phyloP scores from a whole-genome alignment of 2,113 vertebrate species.

The Epinephelus cyanopodus region DNA sequence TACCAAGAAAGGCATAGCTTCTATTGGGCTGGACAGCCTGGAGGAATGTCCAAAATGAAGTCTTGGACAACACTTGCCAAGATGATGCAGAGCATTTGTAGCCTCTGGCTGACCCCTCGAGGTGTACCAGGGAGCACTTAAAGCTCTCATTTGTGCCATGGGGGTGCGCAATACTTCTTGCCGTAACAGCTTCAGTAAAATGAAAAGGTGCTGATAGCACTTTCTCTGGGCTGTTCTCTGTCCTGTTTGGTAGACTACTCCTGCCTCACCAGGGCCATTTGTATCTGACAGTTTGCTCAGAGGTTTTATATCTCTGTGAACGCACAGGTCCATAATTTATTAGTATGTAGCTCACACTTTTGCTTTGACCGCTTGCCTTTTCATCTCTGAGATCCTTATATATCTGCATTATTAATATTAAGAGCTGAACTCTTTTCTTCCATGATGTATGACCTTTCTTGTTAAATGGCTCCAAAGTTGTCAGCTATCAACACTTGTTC shows the following conservation, averaged over 20 bases:
- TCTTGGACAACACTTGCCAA: constrained; percentile 40
- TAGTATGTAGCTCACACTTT: neutral
- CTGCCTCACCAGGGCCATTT: neutral
- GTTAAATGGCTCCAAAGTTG: neutral
- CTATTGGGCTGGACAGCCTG: constrained; percentile 19
- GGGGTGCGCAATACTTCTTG: neutral
- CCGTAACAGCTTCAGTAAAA: constrained; percentile 23
- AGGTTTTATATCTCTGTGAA: neutral
- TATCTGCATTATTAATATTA: neutral
- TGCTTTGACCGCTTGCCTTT: neutral
- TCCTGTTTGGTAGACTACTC: neutral
- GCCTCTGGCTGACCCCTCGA: constrained; percentile 37
- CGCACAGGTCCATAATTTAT: neutral
- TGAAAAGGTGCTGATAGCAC: constrained; percentile 16
- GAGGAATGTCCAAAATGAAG: constrained; percentile 45
- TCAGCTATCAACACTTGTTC: neutral
- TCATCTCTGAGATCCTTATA: neutral
- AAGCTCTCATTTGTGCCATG: constrained; percentile 17
- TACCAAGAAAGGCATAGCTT: neutral
- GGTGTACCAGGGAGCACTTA: constrained; percentile 22
- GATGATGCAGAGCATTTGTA: constrained; percentile 35
- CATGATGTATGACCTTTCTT: neutral
- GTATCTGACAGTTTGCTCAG: neutral
- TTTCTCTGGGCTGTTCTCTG: neutral
- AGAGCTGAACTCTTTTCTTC: neutral